Base-by-base conservation (phyloP, 2,797 vertebrate species). In the Triplophysa bombifrons region DNA sequence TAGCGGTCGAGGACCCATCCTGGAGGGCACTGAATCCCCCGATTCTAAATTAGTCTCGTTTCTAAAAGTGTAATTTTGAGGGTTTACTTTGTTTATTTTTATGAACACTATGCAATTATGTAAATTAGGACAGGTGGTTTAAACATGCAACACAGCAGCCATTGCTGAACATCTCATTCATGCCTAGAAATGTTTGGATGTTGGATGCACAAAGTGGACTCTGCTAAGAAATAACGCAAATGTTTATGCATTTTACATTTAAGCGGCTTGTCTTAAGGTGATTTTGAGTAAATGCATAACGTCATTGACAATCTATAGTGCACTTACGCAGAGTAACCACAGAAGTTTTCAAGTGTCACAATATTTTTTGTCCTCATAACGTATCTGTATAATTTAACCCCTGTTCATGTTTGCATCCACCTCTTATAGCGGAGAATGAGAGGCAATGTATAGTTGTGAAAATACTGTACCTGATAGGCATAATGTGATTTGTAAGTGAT, bases 401-500 rank as follows among this genome's bases (percentile, higher is more conserved):
- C 46, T 16, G 12, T 13, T 46, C 11, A 46, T 46, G 44, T 48
- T 48, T 48, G 46, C 11, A 9, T 48, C 13, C 46, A 16, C 46
- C 46, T 14, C 3, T 2, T 11, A 11, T 11, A 11, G 41, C 41
- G 0, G 41, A 41, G 8, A 41, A 10, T 41, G 41, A 11, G 41
- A 1, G 41, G 41, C 2, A 11, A 41, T 41, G 41, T 41, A 41
- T 11, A 41, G 38, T 41, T 41, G 4, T 5, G 34, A 38, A 38
- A 38, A 38, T 38, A 38, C 34, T 38, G 34, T 38, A 96, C 96
- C 96, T 96, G 94, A 88, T 96, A 97, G 84, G 87, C 93, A 89
- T 95, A 97, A 88, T 95, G 95, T 72, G 95, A 93, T 48, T 94
- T 95, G 81, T 97, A 96, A 86, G 93, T 95, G 88, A 96, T 94